Evolutionary conservation across 1,140 invertebrate species (phyloP).

Genomic region (Neotoxoptera formosana): DNA sequence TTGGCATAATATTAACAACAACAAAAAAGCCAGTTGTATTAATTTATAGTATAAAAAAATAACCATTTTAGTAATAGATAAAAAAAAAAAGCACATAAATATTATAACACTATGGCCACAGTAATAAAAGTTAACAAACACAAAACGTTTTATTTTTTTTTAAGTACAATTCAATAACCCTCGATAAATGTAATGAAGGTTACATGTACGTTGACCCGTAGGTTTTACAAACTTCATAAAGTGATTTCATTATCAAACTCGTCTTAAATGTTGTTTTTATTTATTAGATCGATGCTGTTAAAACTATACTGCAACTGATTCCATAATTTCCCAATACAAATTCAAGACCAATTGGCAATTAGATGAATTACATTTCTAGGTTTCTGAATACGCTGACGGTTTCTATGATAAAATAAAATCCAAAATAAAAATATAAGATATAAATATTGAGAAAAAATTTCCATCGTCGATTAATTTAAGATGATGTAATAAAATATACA

Average conservation of each 20-base stretch:
- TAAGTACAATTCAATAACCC: slow-evolving; percentile 24
- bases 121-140: slow-evolving; percentile 17
- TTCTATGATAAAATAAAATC: not conserved
- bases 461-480: not conserved
- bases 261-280: not conserved
- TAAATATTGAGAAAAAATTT: not conserved
- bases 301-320: not conserved
- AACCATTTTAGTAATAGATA: not conserved
- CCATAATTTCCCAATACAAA: not conserved
- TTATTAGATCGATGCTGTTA: no score
- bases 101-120: not conserved
- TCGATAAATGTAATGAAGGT: slow-evolving; percentile 32
- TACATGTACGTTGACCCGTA: not conserved
- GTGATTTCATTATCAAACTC: slow-evolving; percentile 11
- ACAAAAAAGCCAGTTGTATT: slow-evolving; percentile 16
- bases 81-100: slow-evolving; percentile 16
- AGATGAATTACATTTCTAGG: not conserved
- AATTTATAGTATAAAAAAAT: slow-evolving; percentile 13
- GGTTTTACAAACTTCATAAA: not conserved
- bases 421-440: not conserved
- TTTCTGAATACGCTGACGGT: not conserved
- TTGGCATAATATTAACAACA: not conserved
- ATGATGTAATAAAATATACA: not conserved
- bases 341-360: slow-evolving; percentile 2
- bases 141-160: slow-evolving; percentile 37